These are phyloP conservation scores for Drosophila formosana DNA, from an alignment of 2,888 invertebrate species.

Conservation along the genomic window DNA sequence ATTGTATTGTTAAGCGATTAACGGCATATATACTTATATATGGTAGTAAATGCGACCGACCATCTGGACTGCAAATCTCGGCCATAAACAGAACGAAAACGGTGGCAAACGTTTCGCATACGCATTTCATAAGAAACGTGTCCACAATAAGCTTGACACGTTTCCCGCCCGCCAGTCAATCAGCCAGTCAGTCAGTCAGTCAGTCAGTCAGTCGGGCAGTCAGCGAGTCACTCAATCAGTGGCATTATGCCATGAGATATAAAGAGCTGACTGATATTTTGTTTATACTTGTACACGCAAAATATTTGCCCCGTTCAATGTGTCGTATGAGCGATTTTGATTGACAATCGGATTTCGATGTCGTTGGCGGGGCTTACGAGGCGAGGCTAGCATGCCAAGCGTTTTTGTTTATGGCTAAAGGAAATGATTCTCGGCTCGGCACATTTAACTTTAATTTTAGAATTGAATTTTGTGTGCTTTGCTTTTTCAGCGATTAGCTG, in stretches of 20 bases:
- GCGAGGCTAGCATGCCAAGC: slow-evolving; percentile 9
- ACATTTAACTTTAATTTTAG: slow-evolving; percentile 29
- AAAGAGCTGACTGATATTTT: slow-evolving; percentile 26
- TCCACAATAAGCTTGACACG: slow-evolving; percentile 54
- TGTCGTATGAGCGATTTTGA: slow-evolving; percentile 55
- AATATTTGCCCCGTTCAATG: slow-evolving; percentile 37
- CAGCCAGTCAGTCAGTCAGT: slow-evolving; percentile 32
- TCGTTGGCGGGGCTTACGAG: slow-evolving; percentile 42
- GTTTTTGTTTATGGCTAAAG: slow-evolving; percentile 50
- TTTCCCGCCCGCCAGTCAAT: slow-evolving; percentile 25
- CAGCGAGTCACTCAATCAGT: slow-evolving; percentile 33
- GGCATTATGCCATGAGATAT: slow-evolving; percentile 45
- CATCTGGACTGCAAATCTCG: slow-evolving; percentile 69
- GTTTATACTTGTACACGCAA: slow-evolving; percentile 24
- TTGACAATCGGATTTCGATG: slow-evolving; percentile 71
- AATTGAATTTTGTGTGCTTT: slow-evolving; percentile 10
- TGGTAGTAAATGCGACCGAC: slow-evolving; percentile 30
- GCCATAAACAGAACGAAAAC: slow-evolving; percentile 65
- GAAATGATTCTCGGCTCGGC: slow-evolving; percentile 33
- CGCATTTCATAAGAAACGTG: slow-evolving; percentile 39
- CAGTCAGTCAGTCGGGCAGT: slow-evolving; percentile 24
- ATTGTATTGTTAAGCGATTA: slow-evolving; percentile 84
- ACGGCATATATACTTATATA: slow-evolving; percentile 49
- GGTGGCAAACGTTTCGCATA: slow-evolving; percentile 30
- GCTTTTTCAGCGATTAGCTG: slow-evolving; percentile 26